A percentile compares a stretch with the other conserved stretches of the same genome.
Conservation (phyloP, 2,888 invertebrate species). For the Tuta absoluta region DNA sequence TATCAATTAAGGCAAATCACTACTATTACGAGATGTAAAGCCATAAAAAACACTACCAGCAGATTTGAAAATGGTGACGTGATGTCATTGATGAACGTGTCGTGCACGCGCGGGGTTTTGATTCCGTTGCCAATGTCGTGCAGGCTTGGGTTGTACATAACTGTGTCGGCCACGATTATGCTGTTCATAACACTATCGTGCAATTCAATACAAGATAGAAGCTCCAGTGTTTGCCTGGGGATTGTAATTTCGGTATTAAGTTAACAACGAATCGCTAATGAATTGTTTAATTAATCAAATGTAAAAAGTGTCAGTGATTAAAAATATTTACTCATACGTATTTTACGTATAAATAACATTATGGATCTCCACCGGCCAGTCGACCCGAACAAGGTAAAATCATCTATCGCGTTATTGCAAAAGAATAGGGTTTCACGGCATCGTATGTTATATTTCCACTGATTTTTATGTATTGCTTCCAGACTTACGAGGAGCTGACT, state of each 20-base stretch:
- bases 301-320: background rate
- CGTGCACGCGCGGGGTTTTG: no score
- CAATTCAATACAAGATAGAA: no score
- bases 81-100: no score
- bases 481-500: conserved; percentile 88
- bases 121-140: no score
- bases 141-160: no score
- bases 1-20: no score
- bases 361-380: conserved; percentile 78
- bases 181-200: no score
- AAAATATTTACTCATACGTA: background rate
- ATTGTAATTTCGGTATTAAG: conserved; percentile 21
- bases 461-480: conserved; percentile 51
- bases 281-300: background rate
- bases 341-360: conserved; percentile 24
- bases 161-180: no score
- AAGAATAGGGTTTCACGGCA: conserved; percentile 34
- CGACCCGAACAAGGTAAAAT: conserved; percentile 71
- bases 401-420: conserved; percentile 27
- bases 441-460: conserved; percentile 30
- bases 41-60: no score
- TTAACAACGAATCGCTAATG: background rate
- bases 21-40: no score
- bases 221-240: conserved; percentile 28
- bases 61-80: no score